A percentile compares a stretch with the other conserved stretches of the same genome.
Evolutionary conservation across 2,797 vertebrate genomes (phyloP).

Genomic region (Tympanoctomys barrerae): DNA sequence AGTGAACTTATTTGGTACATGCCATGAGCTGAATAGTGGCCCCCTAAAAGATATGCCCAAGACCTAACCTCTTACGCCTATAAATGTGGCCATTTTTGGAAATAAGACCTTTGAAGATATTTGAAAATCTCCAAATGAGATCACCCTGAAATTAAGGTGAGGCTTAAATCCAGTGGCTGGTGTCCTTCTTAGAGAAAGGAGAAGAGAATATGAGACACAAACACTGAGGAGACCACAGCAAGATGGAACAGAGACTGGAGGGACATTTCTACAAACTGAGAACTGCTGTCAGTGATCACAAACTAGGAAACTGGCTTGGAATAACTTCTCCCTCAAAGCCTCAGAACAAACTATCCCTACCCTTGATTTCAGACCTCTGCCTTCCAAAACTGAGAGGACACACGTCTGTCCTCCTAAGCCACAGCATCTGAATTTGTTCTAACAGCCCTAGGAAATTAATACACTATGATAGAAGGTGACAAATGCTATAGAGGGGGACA

Average conservation of each 20-base stretch:
- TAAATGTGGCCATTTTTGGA: conserved; percentile 21
- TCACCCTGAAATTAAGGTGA: not conserved
- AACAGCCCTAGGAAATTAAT: not conserved
- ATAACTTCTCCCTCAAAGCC: not conserved
- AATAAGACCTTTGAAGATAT: not conserved
- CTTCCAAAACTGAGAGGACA: not conserved
- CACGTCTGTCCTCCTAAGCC: not conserved
- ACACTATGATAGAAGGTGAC: not conserved
- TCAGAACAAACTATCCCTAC: not conserved
- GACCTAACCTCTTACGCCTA: not conserved
- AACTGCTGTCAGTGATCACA: not conserved
- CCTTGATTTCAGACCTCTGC: not conserved
- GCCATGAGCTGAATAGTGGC: not conserved
- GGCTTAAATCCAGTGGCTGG: not conserved
- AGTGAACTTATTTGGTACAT: not conserved
- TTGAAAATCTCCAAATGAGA: not conserved
- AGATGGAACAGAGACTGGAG: not conserved
- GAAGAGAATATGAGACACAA: not conserved
- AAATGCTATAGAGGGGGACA: not conserved
- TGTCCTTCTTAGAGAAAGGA: not conserved
- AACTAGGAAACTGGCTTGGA: not conserved
- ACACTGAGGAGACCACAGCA: not conserved
- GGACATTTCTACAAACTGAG: not conserved
- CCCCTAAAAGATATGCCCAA: not conserved
- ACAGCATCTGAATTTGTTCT: not conserved